Base-by-base conservation (phyloP, 1,140 invertebrate genomes). In the Drosophila lacertosa region DNA sequence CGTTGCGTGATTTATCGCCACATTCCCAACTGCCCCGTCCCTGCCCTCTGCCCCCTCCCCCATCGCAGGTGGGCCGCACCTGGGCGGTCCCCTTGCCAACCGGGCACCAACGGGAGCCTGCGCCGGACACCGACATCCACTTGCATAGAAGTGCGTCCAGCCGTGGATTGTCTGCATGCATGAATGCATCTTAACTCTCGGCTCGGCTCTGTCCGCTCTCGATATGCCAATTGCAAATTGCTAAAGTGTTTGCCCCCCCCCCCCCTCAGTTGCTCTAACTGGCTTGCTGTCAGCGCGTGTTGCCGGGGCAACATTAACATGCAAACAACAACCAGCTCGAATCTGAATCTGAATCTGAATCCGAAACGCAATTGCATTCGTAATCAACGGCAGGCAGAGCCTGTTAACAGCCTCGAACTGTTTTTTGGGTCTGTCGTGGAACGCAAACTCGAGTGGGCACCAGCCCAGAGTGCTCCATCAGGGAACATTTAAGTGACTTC, bases 201-300 rank as follows among this genome's bases (percentile, higher is more conserved):
- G 13, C 51, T 6, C 15, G 3, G 22, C 58, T 9, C 45, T 29
- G n/a, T 13, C 15, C 16, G 65, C 77, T 81, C 74, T 86, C 77
- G 82, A 81, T 84, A 88, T 88, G 81, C 82, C 81, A 86, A 88
- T 86, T 88, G 69, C 77, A 74, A 88, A 86, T 76, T 86, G 75
- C 53, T 13, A 58, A 70, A 65, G 82, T 84, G 74, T 73, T 76
- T 63, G 5, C 20, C 22, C n/a, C 24, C 24, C 35, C 13, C 22
- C 10, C 3, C 40, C 2, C 15, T n/a, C 29, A 3, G 2, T 26
- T 7, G 0, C 18, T 39, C 13, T 22, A 4, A n/a, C 22, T 15
- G 7, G 10, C 26, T 57, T n/a, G 13, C 22, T 53, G 54, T 35
- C 24, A 26, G 13, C 48, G 22, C 50, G 51, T 37, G 81, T 86